These are phyloP conservation scores for Endomychus coccineus DNA, from an alignment of 2,888 invertebrate genomes.

Conservation along the genomic window DNA sequence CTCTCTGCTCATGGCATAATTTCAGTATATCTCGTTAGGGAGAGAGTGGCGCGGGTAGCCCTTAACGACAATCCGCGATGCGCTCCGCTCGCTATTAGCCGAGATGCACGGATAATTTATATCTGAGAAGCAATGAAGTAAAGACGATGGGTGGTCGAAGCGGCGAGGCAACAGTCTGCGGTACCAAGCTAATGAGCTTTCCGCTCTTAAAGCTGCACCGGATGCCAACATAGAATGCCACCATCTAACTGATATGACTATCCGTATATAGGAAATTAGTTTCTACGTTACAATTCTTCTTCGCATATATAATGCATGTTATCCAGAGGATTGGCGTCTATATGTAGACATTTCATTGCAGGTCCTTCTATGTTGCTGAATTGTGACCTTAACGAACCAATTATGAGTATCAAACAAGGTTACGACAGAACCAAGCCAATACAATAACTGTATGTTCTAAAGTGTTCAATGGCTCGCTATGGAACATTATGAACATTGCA, in stretches of 20 bases:
- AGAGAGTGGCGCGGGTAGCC: slow-evolving; percentile 36
- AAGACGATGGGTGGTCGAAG: slow-evolving; percentile 28
- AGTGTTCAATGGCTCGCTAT: too few species aligned
- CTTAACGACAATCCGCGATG: slow-evolving; percentile 41
- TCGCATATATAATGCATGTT: too few species aligned
- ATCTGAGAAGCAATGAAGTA: slow-evolving; percentile 37
- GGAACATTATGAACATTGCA: too few species aligned
- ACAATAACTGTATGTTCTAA: too few species aligned
- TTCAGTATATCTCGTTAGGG: slow-evolving; percentile 40
- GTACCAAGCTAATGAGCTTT: slow-evolving; percentile 32
- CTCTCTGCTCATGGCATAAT: slow-evolving; percentile 40
- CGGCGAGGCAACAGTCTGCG: slow-evolving; percentile 30
- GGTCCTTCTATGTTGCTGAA: too few species aligned
- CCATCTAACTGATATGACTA: slow-evolving; percentile 11
- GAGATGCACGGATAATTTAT: slow-evolving; percentile 36
- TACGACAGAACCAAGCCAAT: too few species aligned
- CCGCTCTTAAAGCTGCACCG: slow-evolving; percentile 28
- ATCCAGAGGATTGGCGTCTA: too few species aligned
- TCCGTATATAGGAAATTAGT: too few species aligned
- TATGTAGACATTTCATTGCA: too few species aligned
- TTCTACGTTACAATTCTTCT: too few species aligned
- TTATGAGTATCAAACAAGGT: too few species aligned
- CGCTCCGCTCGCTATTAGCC: slow-evolving; percentile 30
- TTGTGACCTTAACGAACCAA: too few species aligned
- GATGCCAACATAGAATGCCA: slow-evolving; percentile 21